Percentiles rank a stretch among this genome's conserved stretches.
Conservation (phyloP, 2,888 invertebrate genomes). For the Protophormia terraenovae region DNA sequence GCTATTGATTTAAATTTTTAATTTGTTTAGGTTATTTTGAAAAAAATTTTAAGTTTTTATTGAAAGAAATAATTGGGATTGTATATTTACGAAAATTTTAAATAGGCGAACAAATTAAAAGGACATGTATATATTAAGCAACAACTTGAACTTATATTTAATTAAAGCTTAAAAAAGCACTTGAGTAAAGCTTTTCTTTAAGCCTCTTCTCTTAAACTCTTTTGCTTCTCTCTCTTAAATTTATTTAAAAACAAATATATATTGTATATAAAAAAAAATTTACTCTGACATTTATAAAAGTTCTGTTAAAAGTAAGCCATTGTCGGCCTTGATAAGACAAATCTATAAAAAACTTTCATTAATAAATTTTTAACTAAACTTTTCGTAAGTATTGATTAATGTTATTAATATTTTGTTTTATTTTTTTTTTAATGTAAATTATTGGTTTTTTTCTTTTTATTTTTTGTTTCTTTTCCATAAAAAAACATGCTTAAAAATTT, state of each 20-base stretch:
- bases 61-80: constrained; percentile 67
- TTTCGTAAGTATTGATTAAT: constrained; percentile 62
- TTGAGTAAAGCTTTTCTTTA: neutral
- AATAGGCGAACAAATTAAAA: neutral
- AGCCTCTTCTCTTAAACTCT: neutral
- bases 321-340: constrained; percentile 76
- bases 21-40: constrained; percentile 13
- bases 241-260: constrained; percentile 8
- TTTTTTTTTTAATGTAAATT: constrained; percentile 12
- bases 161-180: constrained; percentile 30
- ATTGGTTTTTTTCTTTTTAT: neutral
- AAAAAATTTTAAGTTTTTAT: constrained; percentile 23
- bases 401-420: constrained; percentile 11
- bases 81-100: constrained; percentile 45
- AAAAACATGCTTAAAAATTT: constrained; percentile 19
- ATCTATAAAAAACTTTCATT: neutral
- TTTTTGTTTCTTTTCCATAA: too few species aligned
- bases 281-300: constrained; percentile 23
- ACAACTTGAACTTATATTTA: neutral
- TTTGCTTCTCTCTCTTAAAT: constrained; percentile 3
- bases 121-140: neutral
- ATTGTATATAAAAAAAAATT: neutral
- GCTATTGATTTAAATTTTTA: constrained; percentile 16
- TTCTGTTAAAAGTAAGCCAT: constrained; percentile 80
- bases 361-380: constrained; percentile 62